Evolutionary conservation across 2,113 vertebrate species (phyloP), one percentile per base, ranked within the genome.

Genomic region (Ceyx melanurus): DNA sequence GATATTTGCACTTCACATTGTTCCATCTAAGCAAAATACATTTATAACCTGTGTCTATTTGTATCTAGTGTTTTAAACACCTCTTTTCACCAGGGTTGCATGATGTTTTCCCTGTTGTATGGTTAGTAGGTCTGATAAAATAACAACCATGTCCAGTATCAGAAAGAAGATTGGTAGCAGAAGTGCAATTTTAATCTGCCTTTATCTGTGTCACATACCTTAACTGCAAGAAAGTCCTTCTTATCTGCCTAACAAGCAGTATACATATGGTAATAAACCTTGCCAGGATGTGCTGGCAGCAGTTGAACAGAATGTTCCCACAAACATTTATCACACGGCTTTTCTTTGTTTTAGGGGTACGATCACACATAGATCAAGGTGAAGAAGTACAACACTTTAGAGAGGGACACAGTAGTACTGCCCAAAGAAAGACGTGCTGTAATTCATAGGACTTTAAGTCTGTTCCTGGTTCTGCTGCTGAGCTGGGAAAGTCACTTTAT

Each of bases 291-390:
- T 56, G 17, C 33, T 78, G 48, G 37, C 29, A 83, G 15, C 37
- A 25, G 91, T 60, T 58, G 28, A 81, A 22, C 72, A 64, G 18
- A 9, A 5, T 86, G 14, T 92, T 81, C 35, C 23, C n/a, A 68
- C n/a, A 68, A 23, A 28, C 10, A 50, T 88, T 78, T 86, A 20
- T 83, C 57, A 75, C 26, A 7, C 14, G 15, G 31, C 17, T 90
- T 92, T 85, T 77, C 82, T 62, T 86, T 95, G 51, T 17, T 92
- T 93, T 86, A 91, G 72, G 12, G 40, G 18, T 71, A 21, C 18
- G 40, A 71, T 53, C 40, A 48, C n/a, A 64, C 65, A 88, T 71
- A 81, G 43, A 86, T 91, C 73, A 90, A 64, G 40, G 72, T 83
- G 79, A 89, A 80, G 25, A n/a, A 75, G 14, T 60, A 33, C 0